Evolutionary conservation across 2,888 invertebrate species (phyloP).

Genomic region (Aleiodes testaceus): DNA sequence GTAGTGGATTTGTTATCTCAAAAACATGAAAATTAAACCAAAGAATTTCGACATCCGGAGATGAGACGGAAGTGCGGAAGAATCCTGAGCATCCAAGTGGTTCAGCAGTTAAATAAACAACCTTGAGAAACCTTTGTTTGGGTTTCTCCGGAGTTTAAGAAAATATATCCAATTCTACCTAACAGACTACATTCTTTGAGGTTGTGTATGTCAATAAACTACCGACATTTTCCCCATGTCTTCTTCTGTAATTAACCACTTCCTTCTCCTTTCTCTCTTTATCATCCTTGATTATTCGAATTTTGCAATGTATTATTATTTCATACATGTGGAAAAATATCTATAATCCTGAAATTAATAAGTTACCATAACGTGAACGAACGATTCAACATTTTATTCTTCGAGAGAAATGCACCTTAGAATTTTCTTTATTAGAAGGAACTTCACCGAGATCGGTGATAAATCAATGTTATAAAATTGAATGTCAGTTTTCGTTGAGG

Average conservation of each 20-base stretch:
- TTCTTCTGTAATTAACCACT: neutral
- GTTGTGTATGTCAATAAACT: constrained; percentile 5
- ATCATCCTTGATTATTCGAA: neutral
- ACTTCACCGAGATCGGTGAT: neutral
- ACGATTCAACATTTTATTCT: no score
- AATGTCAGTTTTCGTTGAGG: no score
- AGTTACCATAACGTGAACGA: no score
- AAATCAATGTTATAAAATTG: no score
- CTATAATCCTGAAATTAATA: no score
- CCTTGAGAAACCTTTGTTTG: constrained; percentile 34
- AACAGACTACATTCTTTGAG: constrained; percentile 20
- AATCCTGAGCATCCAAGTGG: constrained; percentile 58
- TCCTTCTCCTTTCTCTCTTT: neutral
- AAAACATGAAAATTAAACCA: constrained; percentile 20
- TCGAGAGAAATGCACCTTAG: neutral
- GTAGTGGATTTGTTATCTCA: constrained; percentile 50
- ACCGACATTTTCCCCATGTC: constrained; percentile 11
- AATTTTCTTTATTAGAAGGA: neutral
- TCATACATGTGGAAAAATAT: no score
- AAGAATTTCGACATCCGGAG: constrained; percentile 51
- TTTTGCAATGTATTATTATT: neutral
- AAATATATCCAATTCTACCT: constrained; percentile 22
- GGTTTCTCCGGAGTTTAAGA: constrained; percentile 15
- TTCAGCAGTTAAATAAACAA: constrained; percentile 62
- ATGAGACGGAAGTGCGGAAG: constrained; percentile 52